Percentiles rank a stretch among this genome's conserved stretches.
Conservation (phyloP, 2,797 vertebrate species). For the Mus spretus region DNA sequence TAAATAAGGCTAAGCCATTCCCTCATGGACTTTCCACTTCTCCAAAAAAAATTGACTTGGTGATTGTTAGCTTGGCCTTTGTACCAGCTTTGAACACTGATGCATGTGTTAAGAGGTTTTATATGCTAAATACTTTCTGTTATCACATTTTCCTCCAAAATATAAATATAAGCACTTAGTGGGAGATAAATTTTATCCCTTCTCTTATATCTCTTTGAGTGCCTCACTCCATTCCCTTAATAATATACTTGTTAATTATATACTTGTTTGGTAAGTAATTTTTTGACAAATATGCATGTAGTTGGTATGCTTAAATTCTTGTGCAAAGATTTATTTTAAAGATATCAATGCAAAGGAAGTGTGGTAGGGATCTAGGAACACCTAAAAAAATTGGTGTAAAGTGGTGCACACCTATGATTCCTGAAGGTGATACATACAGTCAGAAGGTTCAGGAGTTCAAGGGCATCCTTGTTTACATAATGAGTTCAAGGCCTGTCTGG, state of each 20-base stretch:
- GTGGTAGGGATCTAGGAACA: background rate
- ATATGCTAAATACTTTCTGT: background rate
- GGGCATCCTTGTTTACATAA: background rate
- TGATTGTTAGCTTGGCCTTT: background rate
- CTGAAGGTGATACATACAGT: background rate
- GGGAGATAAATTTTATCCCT: background rate
- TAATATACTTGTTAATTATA: background rate
- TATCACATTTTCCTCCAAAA: background rate
- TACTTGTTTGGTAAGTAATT: slow-evolving; percentile 40
- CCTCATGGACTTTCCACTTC: background rate
- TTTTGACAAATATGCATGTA: background rate
- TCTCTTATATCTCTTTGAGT: background rate
- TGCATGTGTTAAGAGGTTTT: background rate
- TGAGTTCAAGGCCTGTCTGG: background rate
- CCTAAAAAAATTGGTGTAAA: background rate
- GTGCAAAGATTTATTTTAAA: background rate
- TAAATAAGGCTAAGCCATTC: background rate
- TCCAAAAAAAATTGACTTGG: background rate
- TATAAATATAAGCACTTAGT: background rate
- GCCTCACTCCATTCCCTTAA: slow-evolving; percentile 1
- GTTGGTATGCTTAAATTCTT: background rate
- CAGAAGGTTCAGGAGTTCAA: background rate
- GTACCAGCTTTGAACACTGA: background rate
- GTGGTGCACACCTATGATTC: background rate
- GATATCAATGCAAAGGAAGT: background rate